Conservation (phyloP, 2,888 invertebrate genomes). For the Rhaphigaster nebulosa region DNA sequence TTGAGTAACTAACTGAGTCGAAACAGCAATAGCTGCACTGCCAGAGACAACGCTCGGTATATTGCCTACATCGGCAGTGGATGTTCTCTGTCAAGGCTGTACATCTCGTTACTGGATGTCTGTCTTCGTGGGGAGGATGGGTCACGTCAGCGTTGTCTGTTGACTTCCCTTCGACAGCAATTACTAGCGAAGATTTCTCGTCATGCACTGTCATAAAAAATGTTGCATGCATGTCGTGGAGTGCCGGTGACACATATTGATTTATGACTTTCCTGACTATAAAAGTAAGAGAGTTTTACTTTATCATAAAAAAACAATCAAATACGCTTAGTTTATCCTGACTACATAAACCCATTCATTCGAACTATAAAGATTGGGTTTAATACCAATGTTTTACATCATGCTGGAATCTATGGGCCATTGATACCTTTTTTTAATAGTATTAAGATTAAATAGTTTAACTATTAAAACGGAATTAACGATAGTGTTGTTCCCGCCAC, state of each 20-base stretch:
- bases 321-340: neutral
- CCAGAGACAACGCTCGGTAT: neutral
- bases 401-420: too few species aligned
- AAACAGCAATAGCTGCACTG: neutral
- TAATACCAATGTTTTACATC: too few species aligned
- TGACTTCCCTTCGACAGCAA: constrained; percentile 23
- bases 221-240: neutral
- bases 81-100: neutral
- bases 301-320: neutral
- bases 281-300: neutral
- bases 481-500: too few species aligned
- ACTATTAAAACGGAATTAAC: too few species aligned
- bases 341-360: neutral
- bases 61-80: neutral
- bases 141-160: neutral
- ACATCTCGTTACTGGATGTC: neutral
- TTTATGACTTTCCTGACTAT: neutral
- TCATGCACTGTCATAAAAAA: neutral
- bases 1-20: neutral
- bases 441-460: too few species aligned
- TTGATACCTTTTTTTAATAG: too few species aligned
- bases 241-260: neutral
- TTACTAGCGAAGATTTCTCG: neutral
- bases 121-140: neutral
- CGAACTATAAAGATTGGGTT: too few species aligned